Evolutionary conservation across 1,140 invertebrate genomes (phyloP).

Genomic region (Drosophila malerkotliana): DNA sequence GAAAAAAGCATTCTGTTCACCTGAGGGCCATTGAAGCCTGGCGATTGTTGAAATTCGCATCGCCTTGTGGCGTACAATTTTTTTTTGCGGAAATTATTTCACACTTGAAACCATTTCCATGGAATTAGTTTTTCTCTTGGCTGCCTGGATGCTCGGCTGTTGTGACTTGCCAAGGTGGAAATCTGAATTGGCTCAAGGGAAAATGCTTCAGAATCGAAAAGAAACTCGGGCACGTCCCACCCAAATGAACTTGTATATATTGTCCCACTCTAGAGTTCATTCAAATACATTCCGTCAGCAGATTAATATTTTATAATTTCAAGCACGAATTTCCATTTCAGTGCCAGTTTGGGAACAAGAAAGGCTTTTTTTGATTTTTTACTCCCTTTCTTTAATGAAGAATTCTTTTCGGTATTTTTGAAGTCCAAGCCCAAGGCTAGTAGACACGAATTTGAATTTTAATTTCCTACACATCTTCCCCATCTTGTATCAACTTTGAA

Average conservation of each 20-base stretch:
- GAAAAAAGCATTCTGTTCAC: conserved; percentile 49
- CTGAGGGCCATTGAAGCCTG: conserved; percentile 62
- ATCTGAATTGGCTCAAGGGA: conserved; percentile 53
- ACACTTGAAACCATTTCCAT: conserved; percentile 74
- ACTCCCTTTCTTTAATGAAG: conserved; percentile 7
- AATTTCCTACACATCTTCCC: conserved; percentile 42
- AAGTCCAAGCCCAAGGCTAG: conserved; percentile 48
- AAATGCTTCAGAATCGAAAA: conserved; percentile 16
- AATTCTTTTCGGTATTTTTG: conserved; percentile 3
- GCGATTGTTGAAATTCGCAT: conserved; percentile 54
- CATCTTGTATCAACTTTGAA: neutral
- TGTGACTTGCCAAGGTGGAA: conserved; percentile 33
- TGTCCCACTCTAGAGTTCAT: conserved; percentile 46
- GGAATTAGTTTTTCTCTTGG: conserved; percentile 76
- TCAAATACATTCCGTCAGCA: conserved; percentile 54
- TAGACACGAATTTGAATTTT: conserved; percentile 74
- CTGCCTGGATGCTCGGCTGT: conserved; percentile 3
- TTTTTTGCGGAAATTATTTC: conserved; percentile 71
- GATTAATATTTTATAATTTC: conserved; percentile 77
- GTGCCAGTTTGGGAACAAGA: conserved; percentile 19
- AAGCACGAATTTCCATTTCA: conserved; percentile 70
- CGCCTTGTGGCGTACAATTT: conserved; percentile 37
- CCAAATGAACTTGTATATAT: conserved; percentile 57
- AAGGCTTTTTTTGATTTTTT: conserved; percentile 30
- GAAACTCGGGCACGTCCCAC: conserved; percentile 60